Percentiles rank a stretch among this genome's conserved stretches.
phyloP scores from a whole-genome alignment of 2,797 vertebrate species.

The Percopsis omiscomaycus region DNA sequence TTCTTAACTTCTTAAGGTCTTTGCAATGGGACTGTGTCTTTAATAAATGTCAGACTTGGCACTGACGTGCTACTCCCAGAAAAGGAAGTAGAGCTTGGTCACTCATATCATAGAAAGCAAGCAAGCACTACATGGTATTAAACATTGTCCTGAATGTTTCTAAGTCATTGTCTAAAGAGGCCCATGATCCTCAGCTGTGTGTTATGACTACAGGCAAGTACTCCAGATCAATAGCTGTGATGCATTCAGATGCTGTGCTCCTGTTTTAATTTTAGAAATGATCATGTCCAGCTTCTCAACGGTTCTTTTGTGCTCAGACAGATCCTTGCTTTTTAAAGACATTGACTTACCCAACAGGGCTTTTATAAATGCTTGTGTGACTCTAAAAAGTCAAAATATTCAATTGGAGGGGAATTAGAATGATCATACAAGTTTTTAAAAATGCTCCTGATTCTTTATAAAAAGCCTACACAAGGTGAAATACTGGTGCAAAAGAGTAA shows the following conservation, averaged over 20 bases:
- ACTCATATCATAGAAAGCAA: constrained; percentile 21
- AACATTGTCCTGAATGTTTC: constrained; percentile 56
- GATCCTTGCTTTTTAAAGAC: constrained; percentile 33
- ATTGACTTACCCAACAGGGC: constrained; percentile 39
- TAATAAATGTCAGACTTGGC: constrained; percentile 30
- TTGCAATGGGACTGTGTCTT: constrained; percentile 29
- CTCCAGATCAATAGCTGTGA: constrained; percentile 59
- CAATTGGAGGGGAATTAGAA: constrained; percentile 9
- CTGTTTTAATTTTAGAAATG: constrained; percentile 63
- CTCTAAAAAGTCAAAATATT: constrained; percentile 6
- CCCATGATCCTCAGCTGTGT: constrained; percentile 75
- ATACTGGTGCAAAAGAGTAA: constrained; percentile 36
- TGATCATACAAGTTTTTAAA: constrained; percentile 1
- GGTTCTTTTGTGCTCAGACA: constrained; percentile 58
- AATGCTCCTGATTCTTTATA: neutral
- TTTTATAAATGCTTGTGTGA: constrained; percentile 12
- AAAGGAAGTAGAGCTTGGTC: constrained; percentile 26
- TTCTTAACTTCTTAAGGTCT: constrained; percentile 29
- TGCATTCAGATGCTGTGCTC: constrained; percentile 49
- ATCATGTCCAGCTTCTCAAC: constrained; percentile 57
- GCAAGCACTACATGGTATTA: constrained; percentile 45
- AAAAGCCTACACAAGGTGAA: constrained; percentile 10
- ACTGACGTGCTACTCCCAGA: constrained; percentile 24
- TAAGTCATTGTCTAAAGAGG: constrained; percentile 61
- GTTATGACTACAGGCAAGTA: constrained; percentile 56